Evolutionary conservation across 2,888 invertebrate genomes (phyloP), one percentile per base, ranked within the genome.

Genomic region (Exocentrus adspersus): DNA sequence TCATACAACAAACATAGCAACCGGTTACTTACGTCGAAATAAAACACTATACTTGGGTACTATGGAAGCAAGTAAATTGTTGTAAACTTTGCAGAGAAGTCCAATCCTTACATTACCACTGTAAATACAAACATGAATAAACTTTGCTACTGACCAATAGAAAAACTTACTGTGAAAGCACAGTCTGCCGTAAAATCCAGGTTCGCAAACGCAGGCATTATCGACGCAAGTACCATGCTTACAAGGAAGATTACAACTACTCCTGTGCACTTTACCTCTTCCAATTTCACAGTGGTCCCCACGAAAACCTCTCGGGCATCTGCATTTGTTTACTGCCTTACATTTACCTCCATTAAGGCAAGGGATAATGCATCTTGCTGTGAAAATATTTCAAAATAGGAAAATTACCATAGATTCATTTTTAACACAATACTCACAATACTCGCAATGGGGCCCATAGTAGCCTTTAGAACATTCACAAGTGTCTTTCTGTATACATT

Each of bases 221-320:
- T 87, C 86, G 70, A 87, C 84, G 78, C 94, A 94, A 64, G 86
- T 86, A 53, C 95, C 95, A 82, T 94, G 92, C 72, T 89, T 87
- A 76, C 94, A 94, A 42, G 88, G 88, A 75, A 89, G 87, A 69
- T 87, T 87, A 81, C 93, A 93, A 58, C 89, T 88, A 37, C 90
- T 90, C 68, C 90, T 86, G 72, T 88, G 88, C 0, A 86, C 83
- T 64, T 86, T 84, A 20, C 90, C 87, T 71, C 92, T 86, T 48
- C 92, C 94, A 77, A 95, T 92, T 85, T 97, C 96, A 82, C 97
- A 97, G 83, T 95, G 95, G 83, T 94, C 89, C 9, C 97, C 97
- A 69, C 89, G 88, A 73, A 92, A 91, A 5, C 94, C 95, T 43
- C 87, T 86, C 2, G 92, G 92, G 81, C 97, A 97, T 67, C 93